A percentile compares a stretch with the other conserved stretches of the same genome.
Conservation (phyloP, 2,888 invertebrate genomes). For the Cephus runcator region DNA sequence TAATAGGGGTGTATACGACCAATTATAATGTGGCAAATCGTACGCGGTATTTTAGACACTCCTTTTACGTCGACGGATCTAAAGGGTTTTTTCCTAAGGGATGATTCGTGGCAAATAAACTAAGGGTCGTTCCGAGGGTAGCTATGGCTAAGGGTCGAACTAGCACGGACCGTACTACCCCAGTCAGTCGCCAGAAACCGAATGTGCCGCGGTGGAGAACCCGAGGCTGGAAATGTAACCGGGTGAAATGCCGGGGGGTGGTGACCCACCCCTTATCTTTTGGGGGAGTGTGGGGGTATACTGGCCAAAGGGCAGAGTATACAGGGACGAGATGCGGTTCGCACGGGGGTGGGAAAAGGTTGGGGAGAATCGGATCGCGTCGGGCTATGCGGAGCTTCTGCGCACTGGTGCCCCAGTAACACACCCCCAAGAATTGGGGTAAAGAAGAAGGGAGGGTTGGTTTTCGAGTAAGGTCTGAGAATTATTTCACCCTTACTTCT, state of each 20-base stretch:
- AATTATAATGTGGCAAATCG: background rate
- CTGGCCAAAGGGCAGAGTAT: constrained; percentile 1
- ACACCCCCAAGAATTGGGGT: constrained; percentile 47
- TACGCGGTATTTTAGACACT: background rate
- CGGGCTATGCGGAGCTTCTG: constrained; percentile 52
- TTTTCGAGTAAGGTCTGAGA: constrained; percentile 36
- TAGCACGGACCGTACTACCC: constrained; percentile 19
- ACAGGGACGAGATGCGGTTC: constrained; percentile 18
- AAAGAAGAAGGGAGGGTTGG: constrained; percentile 26
- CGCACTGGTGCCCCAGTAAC: constrained; percentile 62
- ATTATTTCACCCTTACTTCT: constrained; percentile 12
- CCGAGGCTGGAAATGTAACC: constrained; percentile 41
- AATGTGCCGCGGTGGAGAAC: constrained; percentile 23
- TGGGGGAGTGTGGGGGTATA: constrained; percentile 25
- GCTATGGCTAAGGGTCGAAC: background rate
- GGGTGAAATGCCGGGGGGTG: constrained; percentile 44
- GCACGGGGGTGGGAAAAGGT: constrained; percentile 3
- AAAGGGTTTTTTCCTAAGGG: background rate
- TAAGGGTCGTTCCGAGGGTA: background rate
- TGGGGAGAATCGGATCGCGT: constrained; percentile 41
- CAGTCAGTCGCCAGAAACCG: constrained; percentile 38
- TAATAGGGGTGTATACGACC: background rate
- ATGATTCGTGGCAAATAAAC: background rate
- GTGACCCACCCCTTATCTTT: constrained; percentile 50
- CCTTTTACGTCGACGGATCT: background rate